phyloP scores from a whole-genome alignment of 2,113 vertebrate species.

The Leiothrix lutea region DNA sequence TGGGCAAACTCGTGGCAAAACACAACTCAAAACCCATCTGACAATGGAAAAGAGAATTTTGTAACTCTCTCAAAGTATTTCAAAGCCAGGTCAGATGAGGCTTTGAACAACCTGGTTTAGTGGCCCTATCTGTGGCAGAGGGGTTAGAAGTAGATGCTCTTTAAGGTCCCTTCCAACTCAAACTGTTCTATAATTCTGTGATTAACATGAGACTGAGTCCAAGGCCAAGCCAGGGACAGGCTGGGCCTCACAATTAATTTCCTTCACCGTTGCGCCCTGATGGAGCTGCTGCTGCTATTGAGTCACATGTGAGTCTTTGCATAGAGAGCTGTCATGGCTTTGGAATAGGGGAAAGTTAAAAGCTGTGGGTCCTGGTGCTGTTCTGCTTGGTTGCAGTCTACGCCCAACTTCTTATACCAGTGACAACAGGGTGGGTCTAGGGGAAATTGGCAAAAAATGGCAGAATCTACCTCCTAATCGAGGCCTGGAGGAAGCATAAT shows the following conservation, averaged over 20 bases:
- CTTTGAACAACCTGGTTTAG: neutral
- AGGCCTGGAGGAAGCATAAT: neutral
- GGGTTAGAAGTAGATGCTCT: neutral
- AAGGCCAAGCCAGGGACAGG: neutral
- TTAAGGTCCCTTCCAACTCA: neutral
- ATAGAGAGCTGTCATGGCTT: neutral
- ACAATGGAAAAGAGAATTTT: neutral
- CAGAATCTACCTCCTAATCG: neutral
- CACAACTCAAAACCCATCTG: neutral
- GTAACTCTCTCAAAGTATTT: neutral
- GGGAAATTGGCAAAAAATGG: neutral
- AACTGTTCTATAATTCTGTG: neutral
- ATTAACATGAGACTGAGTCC: neutral
- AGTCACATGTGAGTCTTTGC: accelerated
- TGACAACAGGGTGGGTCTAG: neutral
- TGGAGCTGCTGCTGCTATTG: neutral
- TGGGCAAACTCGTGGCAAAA: neutral
- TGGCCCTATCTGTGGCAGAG: neutral
- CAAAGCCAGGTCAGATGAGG: neutral
- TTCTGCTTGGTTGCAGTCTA: neutral
- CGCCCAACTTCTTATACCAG: accelerated
- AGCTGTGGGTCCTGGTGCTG: neutral
- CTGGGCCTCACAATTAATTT: neutral
- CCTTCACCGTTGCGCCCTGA: accelerated
- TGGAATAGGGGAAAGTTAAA: neutral